Conservation (phyloP, 2,888 invertebrate species). For the Helobdella robusta region DNA sequence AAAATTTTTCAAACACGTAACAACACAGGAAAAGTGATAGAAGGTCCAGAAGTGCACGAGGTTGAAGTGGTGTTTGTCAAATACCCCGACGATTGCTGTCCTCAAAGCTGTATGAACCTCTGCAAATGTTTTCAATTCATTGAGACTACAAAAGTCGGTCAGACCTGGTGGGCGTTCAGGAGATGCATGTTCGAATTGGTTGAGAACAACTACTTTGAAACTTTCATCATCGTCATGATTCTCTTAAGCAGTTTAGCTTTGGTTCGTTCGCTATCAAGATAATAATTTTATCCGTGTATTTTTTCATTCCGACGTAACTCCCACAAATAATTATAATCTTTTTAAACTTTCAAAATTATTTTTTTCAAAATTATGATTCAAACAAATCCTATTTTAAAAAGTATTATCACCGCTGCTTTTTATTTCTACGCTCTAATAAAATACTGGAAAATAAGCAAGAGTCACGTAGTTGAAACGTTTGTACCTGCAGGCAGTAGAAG, state of each 20-base stretch:
- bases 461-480: too few relatives aligned
- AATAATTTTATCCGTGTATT: neutral
- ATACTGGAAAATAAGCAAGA: too few relatives aligned
- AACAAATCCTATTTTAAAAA: too few relatives aligned
- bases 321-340: too few relatives aligned
- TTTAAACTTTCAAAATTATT: neutral
- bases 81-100: conserved; percentile 80
- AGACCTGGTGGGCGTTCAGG: conserved; percentile 83
- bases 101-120: conserved; percentile 23
- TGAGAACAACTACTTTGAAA: conserved; percentile 98
- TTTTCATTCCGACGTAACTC: neutral
- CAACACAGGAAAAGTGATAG: conserved; percentile 10
- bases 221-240: conserved; percentile 97
- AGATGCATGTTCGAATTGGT: conserved; percentile 89
- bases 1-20: neutral
- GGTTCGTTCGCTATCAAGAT: conserved; percentile 55
- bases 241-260: conserved; percentile 91
- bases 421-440: too few relatives aligned
- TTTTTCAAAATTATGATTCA: too few relatives aligned
- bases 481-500: conserved; percentile 16
- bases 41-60: conserved; percentile 56
- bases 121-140: conserved; percentile 34
- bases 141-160: conserved; percentile 78
- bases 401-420: too few relatives aligned
- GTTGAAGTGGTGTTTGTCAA: conserved; percentile 66